These are phyloP conservation scores for Drosophila nigrodunni DNA, from an alignment of 1,140 invertebrate genomes.

Conservation along the genomic window DNA sequence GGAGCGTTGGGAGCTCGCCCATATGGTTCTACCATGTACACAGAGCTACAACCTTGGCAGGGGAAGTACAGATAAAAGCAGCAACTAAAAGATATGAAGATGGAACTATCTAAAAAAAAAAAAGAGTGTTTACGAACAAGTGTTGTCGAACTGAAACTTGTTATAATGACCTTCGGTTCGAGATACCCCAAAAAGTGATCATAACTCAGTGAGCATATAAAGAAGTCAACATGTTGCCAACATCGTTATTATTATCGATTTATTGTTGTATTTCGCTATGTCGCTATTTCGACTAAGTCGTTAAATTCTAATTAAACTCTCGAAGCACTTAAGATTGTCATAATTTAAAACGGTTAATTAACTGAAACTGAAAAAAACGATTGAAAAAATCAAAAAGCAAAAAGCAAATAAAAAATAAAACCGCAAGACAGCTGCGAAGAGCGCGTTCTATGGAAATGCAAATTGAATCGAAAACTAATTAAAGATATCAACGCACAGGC, in stretches of 20 bases:
- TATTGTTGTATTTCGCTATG: constrained; percentile 33
- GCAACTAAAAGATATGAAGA: constrained; percentile 12
- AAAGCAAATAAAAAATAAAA: too few relatives aligned
- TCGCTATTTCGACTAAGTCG: constrained; percentile 23
- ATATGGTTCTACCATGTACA: constrained; percentile 4
- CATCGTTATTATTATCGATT: constrained; percentile 42
- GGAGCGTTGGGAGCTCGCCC: constrained; percentile 16
- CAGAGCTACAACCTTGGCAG: not conserved
- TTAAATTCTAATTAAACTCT: constrained; percentile 65
- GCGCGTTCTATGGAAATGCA: constrained; percentile 53
- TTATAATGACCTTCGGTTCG: constrained; percentile 30
- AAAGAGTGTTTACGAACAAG: not conserved
- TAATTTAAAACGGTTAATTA: constrained; percentile 68
- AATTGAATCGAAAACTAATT: constrained; percentile 82
- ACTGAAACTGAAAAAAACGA: constrained; percentile 5
- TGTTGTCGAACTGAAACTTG: constrained; percentile 10
- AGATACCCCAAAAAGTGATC: constrained; percentile 3
- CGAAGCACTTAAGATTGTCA: constrained; percentile 67
- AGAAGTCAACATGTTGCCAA: constrained; percentile 37
- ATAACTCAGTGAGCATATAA: constrained; percentile 54
- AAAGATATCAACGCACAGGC: constrained; percentile 66
- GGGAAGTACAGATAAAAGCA: constrained; percentile 28
- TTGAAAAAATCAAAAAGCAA: too few relatives aligned
- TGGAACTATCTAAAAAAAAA: constrained; percentile 12
- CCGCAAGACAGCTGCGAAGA: not conserved